Conservation (phyloP, 2,797 vertebrate species). For the Bradypodion pumilum region DNA sequence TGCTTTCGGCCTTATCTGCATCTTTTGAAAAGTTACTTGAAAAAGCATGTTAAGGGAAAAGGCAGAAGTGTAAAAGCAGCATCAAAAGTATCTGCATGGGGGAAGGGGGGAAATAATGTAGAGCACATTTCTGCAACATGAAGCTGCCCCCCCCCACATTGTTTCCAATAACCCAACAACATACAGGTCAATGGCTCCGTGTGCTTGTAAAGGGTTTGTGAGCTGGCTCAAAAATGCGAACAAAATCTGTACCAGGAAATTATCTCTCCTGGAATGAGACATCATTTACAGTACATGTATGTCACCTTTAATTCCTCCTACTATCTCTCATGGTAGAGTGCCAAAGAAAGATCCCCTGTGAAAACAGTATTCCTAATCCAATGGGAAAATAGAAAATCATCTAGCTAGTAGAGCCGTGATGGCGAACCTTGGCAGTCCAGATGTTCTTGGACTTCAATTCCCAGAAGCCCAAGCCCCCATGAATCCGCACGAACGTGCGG, state of each 20-base stretch:
- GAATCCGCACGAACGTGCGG: no score
- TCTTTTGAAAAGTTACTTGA: not conserved
- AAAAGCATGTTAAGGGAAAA: not conserved
- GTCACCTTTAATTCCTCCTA: not conserved
- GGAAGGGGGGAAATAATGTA: accelerated
- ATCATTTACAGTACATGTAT: not conserved
- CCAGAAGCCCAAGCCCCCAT: no score
- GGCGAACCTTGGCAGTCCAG: no score
- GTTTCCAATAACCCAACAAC: not conserved
- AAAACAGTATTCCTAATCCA: not conserved
- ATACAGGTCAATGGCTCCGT: no score
- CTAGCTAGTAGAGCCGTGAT: not conserved
- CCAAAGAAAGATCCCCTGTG: not conserved
- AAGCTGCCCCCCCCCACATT: accelerated
- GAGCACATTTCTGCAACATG: not conserved
- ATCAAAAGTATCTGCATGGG: not conserved
- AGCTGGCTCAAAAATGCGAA: not conserved
- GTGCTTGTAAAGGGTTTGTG: no score
- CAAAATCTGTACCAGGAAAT: not conserved
- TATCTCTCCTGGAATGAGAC: not conserved
- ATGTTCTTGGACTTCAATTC: no score
- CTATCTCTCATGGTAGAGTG: not conserved
- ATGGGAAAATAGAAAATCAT: not conserved
- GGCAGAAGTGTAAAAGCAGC: not conserved
- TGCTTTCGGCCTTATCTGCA: not conserved